Evolutionary conservation across 30 jellyfish, hydroid and myxozoan genomes (phyloP), one percentile per base, ranked within the genome.

Genomic region (Turritopsis rubra): DNA sequence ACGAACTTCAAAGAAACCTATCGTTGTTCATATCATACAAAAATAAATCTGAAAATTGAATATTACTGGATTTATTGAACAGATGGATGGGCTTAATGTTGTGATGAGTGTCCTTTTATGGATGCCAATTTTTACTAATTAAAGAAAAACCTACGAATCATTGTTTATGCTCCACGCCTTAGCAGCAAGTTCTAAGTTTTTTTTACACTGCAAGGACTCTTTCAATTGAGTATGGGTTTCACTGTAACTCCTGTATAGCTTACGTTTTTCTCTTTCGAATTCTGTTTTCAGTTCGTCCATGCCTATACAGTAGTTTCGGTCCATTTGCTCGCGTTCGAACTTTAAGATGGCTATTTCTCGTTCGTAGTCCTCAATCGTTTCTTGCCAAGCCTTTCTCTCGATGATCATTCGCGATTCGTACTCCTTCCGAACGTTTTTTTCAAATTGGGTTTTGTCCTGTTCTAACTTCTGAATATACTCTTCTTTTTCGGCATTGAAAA

Each of bases 351-450:
- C 96, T 21, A 93, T 76, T 78, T 93, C 99, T 52, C 96, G 71
- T 70, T 93, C 95, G 80, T 79, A 88, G 24, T 93, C 99, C 66
- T 86, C 83, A 0, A 93, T 85, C 1, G 96, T 85, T 27, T 93
- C 96, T 53, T 88, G 99, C 99, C 99, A 93, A 28, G 87, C 96
- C 26, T 85, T 71, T 83, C 87, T 72, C 75, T 93, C 99, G 0
- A 21, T 52, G 21, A 75, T 80, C 75, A 83, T 60, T 79, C 94
- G 80, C 26, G 72, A 82, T 26, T 88, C 96, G 84, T 87, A 83
- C 31, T 88, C 96, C 7, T 29, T 83, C 1, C 88, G 82, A 26
- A 87, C 73, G n/a, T 81, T 79, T 66, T 76, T 79, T 24, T 86
- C 90, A 21, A 88, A 71, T 71, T 73, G 80, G 28, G 86, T 79